These are phyloP conservation scores for Ramphastos sulfuratus DNA, from an alignment of 2,113 vertebrate species.

Conservation along the genomic window DNA sequence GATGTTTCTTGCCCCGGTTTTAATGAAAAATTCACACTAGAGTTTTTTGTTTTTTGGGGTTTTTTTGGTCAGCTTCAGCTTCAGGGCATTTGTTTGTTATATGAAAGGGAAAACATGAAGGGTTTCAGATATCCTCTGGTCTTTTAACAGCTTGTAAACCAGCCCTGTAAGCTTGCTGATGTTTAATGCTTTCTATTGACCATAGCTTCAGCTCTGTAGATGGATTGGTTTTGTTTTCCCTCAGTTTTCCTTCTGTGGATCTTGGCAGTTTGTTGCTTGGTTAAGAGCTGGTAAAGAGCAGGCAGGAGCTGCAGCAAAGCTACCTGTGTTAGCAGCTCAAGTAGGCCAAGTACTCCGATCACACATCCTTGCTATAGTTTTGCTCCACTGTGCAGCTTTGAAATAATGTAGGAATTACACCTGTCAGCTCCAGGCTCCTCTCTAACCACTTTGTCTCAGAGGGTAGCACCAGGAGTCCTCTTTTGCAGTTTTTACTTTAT, in stretches of 20 bases:
- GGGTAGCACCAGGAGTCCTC: neutral
- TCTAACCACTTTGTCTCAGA: neutral
- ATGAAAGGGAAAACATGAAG: neutral
- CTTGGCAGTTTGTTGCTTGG: neutral
- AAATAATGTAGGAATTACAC: neutral
- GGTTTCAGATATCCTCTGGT: neutral
- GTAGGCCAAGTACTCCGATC: neutral
- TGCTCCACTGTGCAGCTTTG: neutral
- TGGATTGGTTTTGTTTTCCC: neutral
- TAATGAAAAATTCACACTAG: neutral
- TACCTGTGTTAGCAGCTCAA: neutral
- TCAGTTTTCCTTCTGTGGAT: neutral
- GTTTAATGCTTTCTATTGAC: neutral
- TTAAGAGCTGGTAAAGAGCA: neutral
- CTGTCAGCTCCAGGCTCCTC: neutral
- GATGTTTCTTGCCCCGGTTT: neutral
- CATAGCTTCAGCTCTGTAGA: neutral
- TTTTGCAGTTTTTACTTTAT: neutral
- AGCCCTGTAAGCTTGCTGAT: neutral
- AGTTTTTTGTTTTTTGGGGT: neutral
- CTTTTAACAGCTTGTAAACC: neutral
- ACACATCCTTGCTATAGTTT: neutral
- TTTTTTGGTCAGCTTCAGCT: no score
- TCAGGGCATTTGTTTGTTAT: neutral
- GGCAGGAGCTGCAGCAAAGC: neutral